A percentile compares a stretch with the other conserved stretches of the same genome.
Evolutionary conservation across 1,140 invertebrate species (phyloP).

Genomic region (Trypoxylus dichotomus): DNA sequence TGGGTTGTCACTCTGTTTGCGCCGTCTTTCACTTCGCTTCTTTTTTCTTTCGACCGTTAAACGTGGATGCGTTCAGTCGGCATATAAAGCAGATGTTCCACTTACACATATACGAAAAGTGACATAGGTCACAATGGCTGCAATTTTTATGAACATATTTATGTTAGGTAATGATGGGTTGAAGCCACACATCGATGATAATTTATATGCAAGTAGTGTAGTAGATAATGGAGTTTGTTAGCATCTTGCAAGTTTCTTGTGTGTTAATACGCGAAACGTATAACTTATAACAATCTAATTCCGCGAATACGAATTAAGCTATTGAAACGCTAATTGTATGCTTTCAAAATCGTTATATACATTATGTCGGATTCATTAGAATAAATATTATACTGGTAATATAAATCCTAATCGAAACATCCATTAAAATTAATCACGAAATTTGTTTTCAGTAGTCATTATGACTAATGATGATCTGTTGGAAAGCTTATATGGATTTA

Average conservation of each 20-base stretch:
- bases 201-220: not conserved
- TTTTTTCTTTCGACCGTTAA: conserved; percentile 3
- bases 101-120: conserved; percentile 15
- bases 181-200: not conserved
- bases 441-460: not conserved
- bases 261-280: not conserved
- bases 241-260: not conserved
- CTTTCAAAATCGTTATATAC: not conserved
- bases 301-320: not conserved
- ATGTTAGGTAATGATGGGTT: conserved; percentile 11
- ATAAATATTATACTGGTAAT: not conserved
- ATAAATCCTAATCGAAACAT: not conserved
- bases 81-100: conserved; percentile 12
- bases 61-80: not conserved
- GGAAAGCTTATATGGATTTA: no score
- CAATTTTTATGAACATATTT: conserved; percentile 12
- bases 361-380: not conserved
- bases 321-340: not conserved
- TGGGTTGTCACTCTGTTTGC: conserved; percentile 14
- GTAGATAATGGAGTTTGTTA: not conserved
- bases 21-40: conserved; percentile 20
- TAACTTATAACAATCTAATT: not conserved
- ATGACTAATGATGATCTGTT: not conserved
- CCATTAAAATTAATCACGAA: not conserved
- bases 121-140: not conserved